These are phyloP conservation scores for Zaprionus kolodkinae DNA, from an alignment of 1,140 invertebrate species.

Conservation along the genomic window DNA sequence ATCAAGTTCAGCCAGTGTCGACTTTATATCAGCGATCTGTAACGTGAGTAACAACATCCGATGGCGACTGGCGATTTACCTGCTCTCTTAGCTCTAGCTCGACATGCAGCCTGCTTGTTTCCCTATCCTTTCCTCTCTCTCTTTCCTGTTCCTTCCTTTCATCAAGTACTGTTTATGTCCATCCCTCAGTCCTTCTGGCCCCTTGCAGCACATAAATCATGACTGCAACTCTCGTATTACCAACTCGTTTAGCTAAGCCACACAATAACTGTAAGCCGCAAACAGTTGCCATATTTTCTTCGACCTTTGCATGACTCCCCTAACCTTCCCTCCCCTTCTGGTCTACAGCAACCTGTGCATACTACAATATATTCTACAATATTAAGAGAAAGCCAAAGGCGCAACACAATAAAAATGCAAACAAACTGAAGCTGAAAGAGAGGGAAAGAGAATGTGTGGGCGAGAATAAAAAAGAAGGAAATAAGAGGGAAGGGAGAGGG, in stretches of 20 bases:
- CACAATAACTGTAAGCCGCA: constrained; percentile 70
- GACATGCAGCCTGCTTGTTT: background rate
- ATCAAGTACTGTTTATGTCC: constrained; percentile 12
- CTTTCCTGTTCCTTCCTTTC: background rate
- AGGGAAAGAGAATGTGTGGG: background rate
- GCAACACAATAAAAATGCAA: constrained; percentile 45
- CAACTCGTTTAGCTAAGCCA: constrained; percentile 73
- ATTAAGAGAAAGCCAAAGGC: constrained; percentile 67
- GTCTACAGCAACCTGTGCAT: constrained; percentile 29
- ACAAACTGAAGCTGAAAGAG: constrained; percentile 23
- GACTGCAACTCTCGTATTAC: constrained; percentile 54
- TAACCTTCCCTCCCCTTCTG: constrained; percentile 8
- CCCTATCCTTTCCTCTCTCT: background rate
- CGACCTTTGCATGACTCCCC: constrained; percentile 51
- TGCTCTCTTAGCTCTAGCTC: background rate
- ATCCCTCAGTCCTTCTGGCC: constrained; percentile 1
- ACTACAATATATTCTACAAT: constrained; percentile 56
- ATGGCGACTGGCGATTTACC: background rate
- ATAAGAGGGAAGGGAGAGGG: background rate
- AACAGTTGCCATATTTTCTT: constrained; percentile 70
- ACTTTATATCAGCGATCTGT: background rate
- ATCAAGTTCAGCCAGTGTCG: background rate
- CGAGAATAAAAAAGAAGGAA: background rate
- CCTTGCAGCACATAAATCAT: constrained; percentile 40
- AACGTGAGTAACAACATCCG: constrained; percentile 6